Percentiles rank a stretch among this genome's conserved stretches.
phyloP scores from a whole-genome alignment of 1,140 invertebrate species.

The Saccostrea glomerata region DNA sequence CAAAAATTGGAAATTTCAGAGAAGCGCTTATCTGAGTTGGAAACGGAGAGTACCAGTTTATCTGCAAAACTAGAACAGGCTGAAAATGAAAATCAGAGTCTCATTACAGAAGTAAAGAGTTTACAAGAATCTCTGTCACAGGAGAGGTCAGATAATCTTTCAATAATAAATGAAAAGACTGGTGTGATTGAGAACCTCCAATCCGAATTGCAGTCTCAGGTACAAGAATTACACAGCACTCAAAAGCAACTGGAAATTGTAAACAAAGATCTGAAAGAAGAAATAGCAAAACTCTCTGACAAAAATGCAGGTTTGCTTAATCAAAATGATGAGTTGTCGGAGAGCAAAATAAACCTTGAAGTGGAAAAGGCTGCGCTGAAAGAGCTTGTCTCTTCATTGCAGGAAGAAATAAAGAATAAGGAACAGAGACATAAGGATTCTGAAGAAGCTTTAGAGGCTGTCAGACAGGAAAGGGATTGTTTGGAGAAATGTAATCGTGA shows the following conservation, averaged over 20 bases:
- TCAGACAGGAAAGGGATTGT: constrained; percentile 41
- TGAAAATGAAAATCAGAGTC: background rate
- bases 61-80: background rate
- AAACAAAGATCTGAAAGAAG: background rate
- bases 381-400: background rate
- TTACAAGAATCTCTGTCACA: background rate
- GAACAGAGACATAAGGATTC: constrained; percentile 11
- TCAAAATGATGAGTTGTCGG: background rate
- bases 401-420: background rate
- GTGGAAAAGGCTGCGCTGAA: background rate
- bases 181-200: background rate
- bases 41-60: background rate
- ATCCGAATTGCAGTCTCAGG: background rate
- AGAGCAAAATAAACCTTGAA: constrained; percentile 17
- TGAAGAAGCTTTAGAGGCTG: background rate
- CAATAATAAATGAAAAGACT: background rate
- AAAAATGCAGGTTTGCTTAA: constrained; percentile 6
- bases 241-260: background rate
- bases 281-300: background rate
- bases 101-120: background rate
- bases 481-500: constrained; percentile 31
- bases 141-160: background rate
- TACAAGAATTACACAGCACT: background rate
- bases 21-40: background rate
- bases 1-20: background rate